Percentiles rank a stretch among this genome's conserved stretches.
phyloP scores from a whole-genome alignment of 2,888 invertebrate genomes.

The Craniophora ligustri region DNA sequence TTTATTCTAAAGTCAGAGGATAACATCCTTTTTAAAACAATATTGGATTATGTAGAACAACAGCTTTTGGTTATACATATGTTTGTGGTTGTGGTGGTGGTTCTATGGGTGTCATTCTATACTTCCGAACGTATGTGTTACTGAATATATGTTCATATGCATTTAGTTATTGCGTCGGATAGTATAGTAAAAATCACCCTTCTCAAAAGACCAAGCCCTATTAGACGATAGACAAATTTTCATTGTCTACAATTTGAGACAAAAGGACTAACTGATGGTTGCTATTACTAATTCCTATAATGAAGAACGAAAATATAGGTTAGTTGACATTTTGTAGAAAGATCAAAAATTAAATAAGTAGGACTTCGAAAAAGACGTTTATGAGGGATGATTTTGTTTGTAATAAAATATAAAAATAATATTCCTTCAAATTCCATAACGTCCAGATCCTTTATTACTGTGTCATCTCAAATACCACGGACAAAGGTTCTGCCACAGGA shows the following conservation, averaged over 20 bases:
- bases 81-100: too few relatives aligned
- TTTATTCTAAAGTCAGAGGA: constrained; percentile 24
- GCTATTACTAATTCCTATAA: neutral
- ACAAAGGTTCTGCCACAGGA: constrained; percentile 1
- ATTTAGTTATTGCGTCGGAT: too few relatives aligned
- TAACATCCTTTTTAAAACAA: neutral
- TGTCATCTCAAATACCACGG: constrained; percentile 13
- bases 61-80: too few relatives aligned
- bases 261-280: neutral
- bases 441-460: neutral
- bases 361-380: neutral
- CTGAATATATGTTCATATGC: too few relatives aligned
- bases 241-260: neutral
- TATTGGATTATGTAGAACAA: too few relatives aligned
- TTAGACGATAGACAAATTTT: too few relatives aligned
- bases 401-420: neutral
- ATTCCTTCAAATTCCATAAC: constrained; percentile 3
- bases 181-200: too few relatives aligned
- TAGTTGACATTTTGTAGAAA: neutral
- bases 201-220: neutral
- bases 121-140: too few relatives aligned
- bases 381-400: constrained; percentile 1
- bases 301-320: too few relatives aligned
- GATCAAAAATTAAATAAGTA: neutral
- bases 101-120: too few relatives aligned